Conservation (phyloP, 1,140 invertebrate genomes). For the Callitettix versicolor region DNA sequence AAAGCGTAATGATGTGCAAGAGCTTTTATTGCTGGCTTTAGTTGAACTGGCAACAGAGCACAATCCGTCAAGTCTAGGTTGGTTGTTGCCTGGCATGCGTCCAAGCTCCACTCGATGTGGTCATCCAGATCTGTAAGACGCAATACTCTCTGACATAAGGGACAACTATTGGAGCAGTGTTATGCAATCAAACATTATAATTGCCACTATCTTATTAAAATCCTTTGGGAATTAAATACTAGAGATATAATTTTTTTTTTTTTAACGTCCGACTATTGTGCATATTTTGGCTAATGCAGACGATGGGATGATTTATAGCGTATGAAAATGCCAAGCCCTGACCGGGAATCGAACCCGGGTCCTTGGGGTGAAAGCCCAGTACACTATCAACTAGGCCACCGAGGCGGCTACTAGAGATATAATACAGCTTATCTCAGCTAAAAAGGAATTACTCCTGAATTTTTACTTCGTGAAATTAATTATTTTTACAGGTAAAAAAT, state of each 20-base stretch:
- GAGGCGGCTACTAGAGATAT: too few relatives aligned
- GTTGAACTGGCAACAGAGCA: slow-evolving; percentile 34
- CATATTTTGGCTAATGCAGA: too few relatives aligned
- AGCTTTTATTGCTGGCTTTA: slow-evolving; percentile 46
- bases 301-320: too few relatives aligned
- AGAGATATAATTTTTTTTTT: not conserved
- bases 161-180: not conserved
- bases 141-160: slow-evolving; percentile 12
- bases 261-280: too few relatives aligned
- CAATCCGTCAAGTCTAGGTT: slow-evolving; percentile 38
- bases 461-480: too few relatives aligned
- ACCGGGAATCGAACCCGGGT: too few relatives aligned
- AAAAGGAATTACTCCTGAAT: too few relatives aligned
- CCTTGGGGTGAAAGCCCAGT: too few relatives aligned
- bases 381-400: too few relatives aligned
- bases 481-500: too few relatives aligned
- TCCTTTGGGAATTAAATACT: not conserved
- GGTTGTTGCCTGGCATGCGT: slow-evolving; percentile 42
- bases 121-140: slow-evolving; percentile 31
- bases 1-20: slow-evolving; percentile 47
- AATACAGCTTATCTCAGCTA: not conserved
- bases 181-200: not conserved
- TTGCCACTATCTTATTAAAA: not conserved
- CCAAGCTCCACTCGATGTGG: slow-evolving; percentile 40
- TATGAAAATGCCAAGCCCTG: too few relatives aligned